These are phyloP conservation scores for Ceyx cyanopectus DNA, from an alignment of 2,113 vertebrate species.

Conservation along the genomic window DNA sequence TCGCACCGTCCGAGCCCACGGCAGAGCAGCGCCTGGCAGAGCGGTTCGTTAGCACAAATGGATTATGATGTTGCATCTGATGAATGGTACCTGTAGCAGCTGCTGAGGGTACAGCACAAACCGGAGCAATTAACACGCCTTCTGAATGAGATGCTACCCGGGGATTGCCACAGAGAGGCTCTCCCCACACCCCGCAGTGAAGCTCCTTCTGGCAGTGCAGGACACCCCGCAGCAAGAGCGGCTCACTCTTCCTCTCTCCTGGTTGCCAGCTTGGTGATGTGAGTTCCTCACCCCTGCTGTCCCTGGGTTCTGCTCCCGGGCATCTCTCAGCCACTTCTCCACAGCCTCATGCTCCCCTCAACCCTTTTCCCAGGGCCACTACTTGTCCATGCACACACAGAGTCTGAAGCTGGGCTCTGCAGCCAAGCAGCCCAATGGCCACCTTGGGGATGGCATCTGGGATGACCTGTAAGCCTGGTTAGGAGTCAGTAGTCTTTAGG, in stretches of 20 bases:
- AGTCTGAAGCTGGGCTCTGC: background rate
- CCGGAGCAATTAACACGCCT: background rate
- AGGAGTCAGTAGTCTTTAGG: background rate
- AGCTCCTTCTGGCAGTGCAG: rapidly evolving
- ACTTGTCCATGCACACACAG: rapidly evolving
- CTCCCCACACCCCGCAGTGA: rapidly evolving
- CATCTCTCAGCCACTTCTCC: background rate
- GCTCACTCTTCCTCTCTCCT: background rate
- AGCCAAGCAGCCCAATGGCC: background rate
- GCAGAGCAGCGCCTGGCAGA: background rate
- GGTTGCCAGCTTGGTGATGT: rapidly evolving
- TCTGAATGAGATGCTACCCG: too few relatives aligned
- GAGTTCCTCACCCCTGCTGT: background rate
- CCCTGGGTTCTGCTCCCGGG: background rate
- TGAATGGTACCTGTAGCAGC: background rate
- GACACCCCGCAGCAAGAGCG: rapidly evolving
- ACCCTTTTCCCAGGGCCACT: background rate
- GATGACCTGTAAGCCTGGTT: background rate
- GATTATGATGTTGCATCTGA: background rate
- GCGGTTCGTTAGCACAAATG: background rate
- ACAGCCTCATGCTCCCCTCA: background rate
- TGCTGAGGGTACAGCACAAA: background rate
- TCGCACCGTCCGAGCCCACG: rapidly evolving
- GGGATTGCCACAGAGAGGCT: background rate
- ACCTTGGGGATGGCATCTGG: background rate